These are phyloP conservation scores for Edolisoma coerulescens DNA, from an alignment of 2,113 vertebrate species.

Conservation along the genomic window DNA sequence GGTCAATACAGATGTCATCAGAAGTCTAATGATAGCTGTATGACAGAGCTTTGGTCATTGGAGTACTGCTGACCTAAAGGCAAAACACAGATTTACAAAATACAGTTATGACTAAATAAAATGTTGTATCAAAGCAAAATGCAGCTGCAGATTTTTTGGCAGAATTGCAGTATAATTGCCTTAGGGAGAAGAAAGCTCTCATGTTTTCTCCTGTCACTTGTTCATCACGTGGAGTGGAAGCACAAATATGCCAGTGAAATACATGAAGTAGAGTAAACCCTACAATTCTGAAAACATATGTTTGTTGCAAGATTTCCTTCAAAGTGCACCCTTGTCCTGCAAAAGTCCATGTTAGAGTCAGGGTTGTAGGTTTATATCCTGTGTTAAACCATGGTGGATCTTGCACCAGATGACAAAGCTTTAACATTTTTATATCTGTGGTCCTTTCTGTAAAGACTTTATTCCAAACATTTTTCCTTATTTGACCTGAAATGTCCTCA, in stretches of 20 bases:
- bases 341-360: neutral
- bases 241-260: neutral
- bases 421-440: neutral
- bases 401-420: neutral
- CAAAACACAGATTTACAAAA: neutral
- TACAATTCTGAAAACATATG: neutral
- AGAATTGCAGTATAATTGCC: neutral
- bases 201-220: neutral
- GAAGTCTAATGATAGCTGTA: neutral
- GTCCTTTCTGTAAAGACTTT: neutral
- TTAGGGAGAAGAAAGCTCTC: neutral
- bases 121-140: neutral
- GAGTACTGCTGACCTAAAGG: neutral
- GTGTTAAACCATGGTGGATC: neutral
- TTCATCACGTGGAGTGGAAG: neutral
- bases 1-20: neutral
- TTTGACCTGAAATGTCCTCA: neutral
- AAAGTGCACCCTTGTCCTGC: neutral
- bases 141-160: neutral
- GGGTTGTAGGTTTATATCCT: neutral
- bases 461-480: neutral
- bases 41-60: neutral
- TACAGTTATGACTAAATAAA: neutral
- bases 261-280: neutral
- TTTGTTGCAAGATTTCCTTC: neutral